Base-by-base conservation (phyloP, 2,888 invertebrate genomes). In the Limenitis camilla region DNA sequence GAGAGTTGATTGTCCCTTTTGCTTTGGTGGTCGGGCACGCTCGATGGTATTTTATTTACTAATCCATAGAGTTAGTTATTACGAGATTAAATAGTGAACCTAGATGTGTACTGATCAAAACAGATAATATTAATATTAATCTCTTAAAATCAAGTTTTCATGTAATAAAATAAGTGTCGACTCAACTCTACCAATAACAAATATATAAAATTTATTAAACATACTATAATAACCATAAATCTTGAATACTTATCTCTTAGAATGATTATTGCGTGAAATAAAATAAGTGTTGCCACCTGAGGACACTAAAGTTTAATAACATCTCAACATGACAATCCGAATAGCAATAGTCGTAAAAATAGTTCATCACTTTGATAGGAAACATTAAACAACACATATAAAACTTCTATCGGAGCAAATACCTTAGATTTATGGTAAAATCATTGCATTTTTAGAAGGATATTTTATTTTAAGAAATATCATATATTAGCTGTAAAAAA, bases 291-390 rank as follows among this genome's bases (percentile, higher is more conserved):
- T 27, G 19, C 47, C 47, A 51, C 44, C 44, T 40, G 44, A 45
- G 39, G 43, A 30, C 33, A 51, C 33, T 40, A 44, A 40, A 35
- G 11, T 45, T 51, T 44, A 45, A 40, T 40, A 11, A 9, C 44
- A 51, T 29, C 49, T 43, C 32, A 8, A 31, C 19, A 51, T 32
- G 11, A 40, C 47, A n/a, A n/a, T n/a, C n/a, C n/a, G 27, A 47
- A 47, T 28, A 47, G 40, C 47, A 47, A 40, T 47, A 47, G 28
- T 47, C 47, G 47, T 47, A 47, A 47, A 47, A 47, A 39, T 39
- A 47, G 40, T 39, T 47, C 40, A 40, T 47, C 32, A 32, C 19
- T 40, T 31, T 27, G 47, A 47, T 39, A 40, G 29, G 47, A 32
- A 27, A 32, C 39, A 47, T 47, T 40, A 47, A 40, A 27, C 38